Evolutionary conservation across 2,888 invertebrate genomes (phyloP).

Genomic region (Crematogaster levior): DNA sequence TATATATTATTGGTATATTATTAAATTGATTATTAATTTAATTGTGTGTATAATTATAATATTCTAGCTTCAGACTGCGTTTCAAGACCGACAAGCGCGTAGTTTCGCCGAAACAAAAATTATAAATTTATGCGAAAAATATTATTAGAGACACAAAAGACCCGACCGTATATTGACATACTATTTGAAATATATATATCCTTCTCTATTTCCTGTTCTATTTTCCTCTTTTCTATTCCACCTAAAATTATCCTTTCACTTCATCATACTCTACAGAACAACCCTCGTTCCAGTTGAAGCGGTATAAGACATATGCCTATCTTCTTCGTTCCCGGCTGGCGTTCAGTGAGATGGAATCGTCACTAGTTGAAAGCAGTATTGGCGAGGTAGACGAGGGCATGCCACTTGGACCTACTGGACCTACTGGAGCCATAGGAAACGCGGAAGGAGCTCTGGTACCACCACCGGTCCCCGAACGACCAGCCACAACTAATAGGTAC

Average conservation of each 20-base stretch:
- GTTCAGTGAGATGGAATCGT: slow-evolving; percentile 87
- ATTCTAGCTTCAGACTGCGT: no score
- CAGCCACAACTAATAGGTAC: slow-evolving; percentile 88
- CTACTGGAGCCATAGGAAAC: slow-evolving; percentile 78
- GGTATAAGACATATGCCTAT: slow-evolving; percentile 93
- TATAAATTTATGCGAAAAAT: no score
- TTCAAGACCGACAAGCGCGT: no score
- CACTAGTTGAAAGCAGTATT: slow-evolving; percentile 87
- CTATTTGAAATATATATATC: neutral
- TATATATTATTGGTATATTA: no score
- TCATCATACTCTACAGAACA: slow-evolving; percentile 35
- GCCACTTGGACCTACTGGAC: slow-evolving; percentile 18
- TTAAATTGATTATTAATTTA: no score
- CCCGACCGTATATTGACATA: no score
- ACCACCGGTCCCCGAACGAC: slow-evolving; percentile 88
- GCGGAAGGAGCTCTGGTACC: slow-evolving; percentile 85
- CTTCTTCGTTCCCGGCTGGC: slow-evolving; percentile 91
- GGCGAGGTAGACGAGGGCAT: slow-evolving; percentile 87
- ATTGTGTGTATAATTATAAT: no score
- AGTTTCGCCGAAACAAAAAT: no score
- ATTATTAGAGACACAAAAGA: no score
- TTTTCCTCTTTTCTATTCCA: neutral
- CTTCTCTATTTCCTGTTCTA: neutral
- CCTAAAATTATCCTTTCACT: slow-evolving; percentile 24
- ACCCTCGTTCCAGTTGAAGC: slow-evolving; percentile 88